A percentile compares a stretch with the other conserved stretches of the same genome.
Conservation (phyloP, 2,113 vertebrate species). For the Nematolebias whitei region DNA sequence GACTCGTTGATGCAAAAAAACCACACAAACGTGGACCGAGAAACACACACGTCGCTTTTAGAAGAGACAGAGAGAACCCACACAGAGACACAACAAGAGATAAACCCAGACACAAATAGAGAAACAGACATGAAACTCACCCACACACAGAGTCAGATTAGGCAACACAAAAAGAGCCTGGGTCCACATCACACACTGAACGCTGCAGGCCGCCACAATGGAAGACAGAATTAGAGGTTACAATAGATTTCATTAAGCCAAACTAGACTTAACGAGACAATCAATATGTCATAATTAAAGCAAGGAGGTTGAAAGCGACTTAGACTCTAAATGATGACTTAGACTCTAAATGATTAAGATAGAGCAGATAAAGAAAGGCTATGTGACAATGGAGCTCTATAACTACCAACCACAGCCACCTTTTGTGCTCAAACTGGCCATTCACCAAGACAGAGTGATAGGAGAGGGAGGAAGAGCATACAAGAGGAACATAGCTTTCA, state of each 20-base stretch:
- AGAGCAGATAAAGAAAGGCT: constrained; percentile 78
- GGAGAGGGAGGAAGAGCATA: constrained; percentile 17
- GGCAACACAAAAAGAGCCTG: constrained; percentile 58
- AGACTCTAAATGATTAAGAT: constrained; percentile 87
- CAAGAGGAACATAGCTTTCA: constrained; percentile 23
- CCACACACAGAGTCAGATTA: constrained; percentile 57
- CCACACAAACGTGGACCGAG: constrained; percentile 35
- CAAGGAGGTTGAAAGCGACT: constrained; percentile 79
- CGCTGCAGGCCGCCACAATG: constrained; percentile 80
- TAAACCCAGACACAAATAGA: constrained; percentile 44
- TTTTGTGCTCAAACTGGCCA: constrained; percentile 70
- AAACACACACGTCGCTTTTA: constrained; percentile 55
- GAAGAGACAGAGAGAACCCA: constrained; percentile 39
- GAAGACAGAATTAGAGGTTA: constrained; percentile 84
- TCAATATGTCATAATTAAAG: constrained; percentile 93
- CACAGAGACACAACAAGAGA: constrained; percentile 44
- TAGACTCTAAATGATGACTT: constrained; percentile 84
- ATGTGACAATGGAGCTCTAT: constrained; percentile 66
- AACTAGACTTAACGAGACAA: constrained; percentile 90
- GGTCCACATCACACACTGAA: constrained; percentile 62
- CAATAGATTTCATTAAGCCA: constrained; percentile 95
- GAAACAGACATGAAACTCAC: constrained; percentile 32
- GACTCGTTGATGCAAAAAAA: constrained; percentile 56
- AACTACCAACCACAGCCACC: constrained; percentile 61
- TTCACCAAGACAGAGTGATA: constrained; percentile 62